phyloP scores from a whole-genome alignment of 2,888 invertebrate species.

The Melanostoma scalare region DNA sequence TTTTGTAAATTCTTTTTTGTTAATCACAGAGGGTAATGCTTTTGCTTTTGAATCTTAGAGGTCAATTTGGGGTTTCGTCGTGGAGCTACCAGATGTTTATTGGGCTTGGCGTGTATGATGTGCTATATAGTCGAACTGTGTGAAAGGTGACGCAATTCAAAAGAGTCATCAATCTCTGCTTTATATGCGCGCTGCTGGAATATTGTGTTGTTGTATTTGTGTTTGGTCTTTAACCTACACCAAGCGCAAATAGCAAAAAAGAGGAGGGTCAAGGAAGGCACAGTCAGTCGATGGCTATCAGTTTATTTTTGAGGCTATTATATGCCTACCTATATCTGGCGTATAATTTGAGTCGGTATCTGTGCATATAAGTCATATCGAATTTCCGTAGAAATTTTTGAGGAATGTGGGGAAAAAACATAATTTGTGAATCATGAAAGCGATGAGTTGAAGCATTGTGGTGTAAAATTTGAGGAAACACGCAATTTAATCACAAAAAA shows the following conservation, averaged over 20 bases:
- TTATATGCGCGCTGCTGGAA: slow-evolving; percentile 18
- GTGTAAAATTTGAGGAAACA: too few species aligned
- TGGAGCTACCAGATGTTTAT: slow-evolving; percentile 9
- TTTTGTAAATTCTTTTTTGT: slow-evolving; percentile 43
- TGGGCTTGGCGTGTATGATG: too few species aligned
- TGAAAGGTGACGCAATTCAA: slow-evolving; percentile 32
- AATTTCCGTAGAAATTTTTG: slow-evolving; percentile 46
- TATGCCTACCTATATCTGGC: too few species aligned
- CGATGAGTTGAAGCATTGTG: too few species aligned
- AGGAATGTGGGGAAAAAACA: slow-evolving; percentile 43
- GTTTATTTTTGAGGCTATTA: too few species aligned
- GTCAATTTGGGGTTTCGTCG: slow-evolving; percentile 48
- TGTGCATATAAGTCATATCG: slow-evolving; percentile 17
- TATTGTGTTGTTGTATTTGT: slow-evolving; percentile 12
- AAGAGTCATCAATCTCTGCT: slow-evolving; percentile 54
- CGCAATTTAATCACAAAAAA: too few species aligned
- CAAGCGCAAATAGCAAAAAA: too few species aligned
- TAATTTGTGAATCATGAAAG: neutral
- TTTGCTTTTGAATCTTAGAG: slow-evolving; percentile 44
- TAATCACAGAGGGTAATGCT: slow-evolving; percentile 36
- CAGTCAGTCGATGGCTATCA: too few species aligned
- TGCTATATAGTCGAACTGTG: too few species aligned
- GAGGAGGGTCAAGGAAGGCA: too few species aligned
- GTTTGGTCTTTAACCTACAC: too few species aligned
- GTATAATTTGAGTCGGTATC: too few species aligned